Evolutionary conservation across 2,888 invertebrate genomes (phyloP), one percentile per base, ranked within the genome.

Genomic region (Ernsta delagoae): DNA sequence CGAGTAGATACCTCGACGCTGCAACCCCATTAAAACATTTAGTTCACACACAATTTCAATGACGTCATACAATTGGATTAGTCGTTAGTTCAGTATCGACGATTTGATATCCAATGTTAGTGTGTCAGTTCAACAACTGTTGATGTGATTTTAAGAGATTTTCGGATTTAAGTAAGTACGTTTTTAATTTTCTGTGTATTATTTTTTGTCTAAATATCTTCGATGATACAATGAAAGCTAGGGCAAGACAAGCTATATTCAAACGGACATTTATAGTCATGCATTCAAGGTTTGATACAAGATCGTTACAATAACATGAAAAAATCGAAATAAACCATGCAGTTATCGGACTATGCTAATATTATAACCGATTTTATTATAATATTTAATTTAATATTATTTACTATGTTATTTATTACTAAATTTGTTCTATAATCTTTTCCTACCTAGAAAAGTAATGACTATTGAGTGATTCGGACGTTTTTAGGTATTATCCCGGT

Each of bases 1-100:
- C 92, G 83, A 94, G 94, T 84, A 94, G 93, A 83, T 94, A 94
- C 84, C 94, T 93, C 89, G 94, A 93, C 88, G 93, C 94, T 94
- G 94, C 84, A 93, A 93, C 92, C 92, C 90, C 88, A 92, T 90
- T 81, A 92, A 92, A 92, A 92, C 84, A 86, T 85, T 82, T 85
- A 84, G 83, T 83, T 87, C 87, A 89, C 86, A 89, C 86, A 91
- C 83, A 89, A 81, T 86, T 84, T 82, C 84, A 78, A 72, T 71
- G 69, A 70, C 67, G 65, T 71, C 71, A 71, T 66, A 75, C 45
- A 69, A 66, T 77, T 81, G 59, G 75, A 83, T 91, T 91, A 92
- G 90, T 89, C 75, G 74, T 92, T 90, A 92, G 89, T 80, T 79
- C 41, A 8, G n/a, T 83, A 74, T 74, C 81, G 82, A 81, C 83